Conservation (phyloP, 2,888 invertebrate species). For the Coecobrya sp. region DNA sequence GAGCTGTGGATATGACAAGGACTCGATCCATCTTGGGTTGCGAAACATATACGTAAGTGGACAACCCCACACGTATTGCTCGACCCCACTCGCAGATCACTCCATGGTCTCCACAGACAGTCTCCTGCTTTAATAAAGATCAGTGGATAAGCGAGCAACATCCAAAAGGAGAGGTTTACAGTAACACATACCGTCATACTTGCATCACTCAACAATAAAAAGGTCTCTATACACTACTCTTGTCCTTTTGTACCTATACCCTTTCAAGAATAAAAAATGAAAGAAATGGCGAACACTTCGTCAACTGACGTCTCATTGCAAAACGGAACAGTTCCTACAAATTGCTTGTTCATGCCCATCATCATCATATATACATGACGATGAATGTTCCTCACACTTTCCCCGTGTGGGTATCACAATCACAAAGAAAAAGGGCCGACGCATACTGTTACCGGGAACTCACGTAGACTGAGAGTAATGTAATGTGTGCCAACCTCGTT, state of each 20-base stretch:
- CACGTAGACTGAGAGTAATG: conserved; percentile 45
- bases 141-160: conserved; percentile 34
- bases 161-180: background rate
- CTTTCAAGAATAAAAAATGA: conserved; percentile 23
- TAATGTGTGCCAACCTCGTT: conserved; percentile 56
- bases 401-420: background rate
- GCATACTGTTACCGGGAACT: conserved; percentile 42
- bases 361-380: conserved; percentile 62
- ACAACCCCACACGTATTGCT: conserved; percentile 92
- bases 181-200: background rate
- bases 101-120: conserved; percentile 92
- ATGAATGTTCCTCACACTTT: conserved; percentile 40
- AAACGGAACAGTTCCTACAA: conserved; percentile 47
- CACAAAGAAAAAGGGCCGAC: conserved; percentile 19
- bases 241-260: conserved; percentile 15
- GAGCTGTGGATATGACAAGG: conserved; percentile 91
- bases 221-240: background rate
- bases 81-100: conserved; percentile 92
- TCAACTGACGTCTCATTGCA: conserved; percentile 48
- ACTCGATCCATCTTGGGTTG: conserved; percentile 92
- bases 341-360: conserved; percentile 72
- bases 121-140: conserved; percentile 88
- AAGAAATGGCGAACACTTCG: conserved; percentile 29
- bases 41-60: conserved; percentile 92
- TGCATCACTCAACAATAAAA: conserved; percentile 15